A percentile compares a stretch with the other conserved stretches of the same genome.
phyloP scores from a whole-genome alignment of 1,140 invertebrate genomes.

The Drosophila sproati region DNA sequence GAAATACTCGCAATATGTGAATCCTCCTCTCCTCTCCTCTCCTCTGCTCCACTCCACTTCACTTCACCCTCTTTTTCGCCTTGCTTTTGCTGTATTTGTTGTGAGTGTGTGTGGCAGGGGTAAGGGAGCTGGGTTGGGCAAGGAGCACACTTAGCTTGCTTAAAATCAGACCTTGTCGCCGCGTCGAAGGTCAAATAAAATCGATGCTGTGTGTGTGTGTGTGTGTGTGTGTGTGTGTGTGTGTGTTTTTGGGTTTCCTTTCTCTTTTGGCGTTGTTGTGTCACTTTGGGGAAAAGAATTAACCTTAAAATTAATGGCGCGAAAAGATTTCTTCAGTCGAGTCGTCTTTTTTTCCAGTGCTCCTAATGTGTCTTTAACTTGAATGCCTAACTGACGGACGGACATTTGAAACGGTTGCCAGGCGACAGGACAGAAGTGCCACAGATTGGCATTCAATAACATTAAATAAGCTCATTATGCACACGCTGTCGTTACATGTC shows the following conservation, averaged over 20 bases:
- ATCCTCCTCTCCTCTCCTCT: not conserved
- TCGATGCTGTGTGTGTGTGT: slow-evolving; percentile 68
- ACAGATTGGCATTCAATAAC: slow-evolving; percentile 25
- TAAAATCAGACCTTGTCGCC: slow-evolving; percentile 58
- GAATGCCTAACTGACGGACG: slow-evolving; percentile 49
- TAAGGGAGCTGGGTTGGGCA: not conserved
- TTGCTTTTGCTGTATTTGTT: slow-evolving; percentile 11
- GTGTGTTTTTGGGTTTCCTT: not conserved
- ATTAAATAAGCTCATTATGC: slow-evolving; percentile 24
- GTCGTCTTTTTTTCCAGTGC: not conserved
- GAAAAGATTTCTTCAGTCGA: slow-evolving; percentile 49
- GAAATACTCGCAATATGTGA: slow-evolving; percentile 39
- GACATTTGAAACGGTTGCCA: slow-evolving; percentile 46
- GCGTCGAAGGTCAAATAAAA: slow-evolving; percentile 79
- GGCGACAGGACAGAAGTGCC: slow-evolving; percentile 10
- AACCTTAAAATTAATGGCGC: slow-evolving; percentile 81
- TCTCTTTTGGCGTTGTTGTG: slow-evolving; percentile 8
- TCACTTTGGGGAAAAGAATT: slow-evolving; percentile 65
- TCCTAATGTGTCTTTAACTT: slow-evolving; percentile 76
- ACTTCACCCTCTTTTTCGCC: slow-evolving; percentile 2
- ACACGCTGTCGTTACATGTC: not conserved
- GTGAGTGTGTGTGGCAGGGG: not conserved
- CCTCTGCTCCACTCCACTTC: no score
- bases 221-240: not conserved
- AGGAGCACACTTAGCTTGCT: not conserved